Percentiles rank a stretch among this genome's conserved stretches.
phyloP scores from a whole-genome alignment of 1,140 invertebrate genomes.

The Copidosoma floridanum region DNA sequence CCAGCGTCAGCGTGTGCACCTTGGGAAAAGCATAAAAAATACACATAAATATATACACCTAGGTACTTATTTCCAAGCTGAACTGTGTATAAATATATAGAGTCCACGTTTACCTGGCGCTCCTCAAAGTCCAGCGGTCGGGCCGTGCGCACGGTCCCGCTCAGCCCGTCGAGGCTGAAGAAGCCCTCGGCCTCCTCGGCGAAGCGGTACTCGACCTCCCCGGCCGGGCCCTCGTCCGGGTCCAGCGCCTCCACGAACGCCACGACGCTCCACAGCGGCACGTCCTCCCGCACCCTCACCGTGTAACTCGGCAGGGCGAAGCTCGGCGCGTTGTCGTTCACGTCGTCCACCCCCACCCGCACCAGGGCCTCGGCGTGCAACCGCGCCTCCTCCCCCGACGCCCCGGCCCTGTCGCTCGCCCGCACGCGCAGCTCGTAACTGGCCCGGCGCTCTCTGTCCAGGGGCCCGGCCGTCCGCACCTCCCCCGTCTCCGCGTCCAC shows the following conservation, averaged over 20 bases:
- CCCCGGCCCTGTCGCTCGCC: constrained; percentile 74
- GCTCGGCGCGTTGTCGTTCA: constrained; percentile 87
- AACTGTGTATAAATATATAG: too few species aligned
- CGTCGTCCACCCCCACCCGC: constrained; percentile 79
- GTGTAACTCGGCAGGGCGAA: constrained; percentile 75
- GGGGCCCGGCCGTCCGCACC: constrained; percentile 68
- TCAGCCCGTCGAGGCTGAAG: constrained; percentile 77
- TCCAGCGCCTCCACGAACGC: constrained; percentile 84
- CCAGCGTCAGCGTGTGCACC: constrained; percentile 83
- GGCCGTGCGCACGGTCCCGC: constrained; percentile 79
- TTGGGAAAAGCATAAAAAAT: too few species aligned
- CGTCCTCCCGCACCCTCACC: constrained; percentile 86
- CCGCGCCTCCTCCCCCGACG: constrained; percentile 54
- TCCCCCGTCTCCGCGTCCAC: constrained; percentile 78
- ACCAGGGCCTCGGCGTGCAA: constrained; percentile 77
- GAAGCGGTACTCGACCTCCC: constrained; percentile 72
- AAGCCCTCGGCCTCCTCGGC: constrained; percentile 66
- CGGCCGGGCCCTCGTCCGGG: constrained; percentile 79
- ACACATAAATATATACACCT: too few species aligned
- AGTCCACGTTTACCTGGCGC: too few species aligned
- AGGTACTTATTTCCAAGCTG: too few species aligned
- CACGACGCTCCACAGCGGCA: constrained; percentile 83
- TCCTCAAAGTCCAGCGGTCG: constrained; percentile 82
- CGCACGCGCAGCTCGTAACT: constrained; percentile 80
- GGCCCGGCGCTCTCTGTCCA: constrained; percentile 83